phyloP scores from a whole-genome alignment of 2,888 invertebrate genomes.

The Drosophila algonquin region DNA sequence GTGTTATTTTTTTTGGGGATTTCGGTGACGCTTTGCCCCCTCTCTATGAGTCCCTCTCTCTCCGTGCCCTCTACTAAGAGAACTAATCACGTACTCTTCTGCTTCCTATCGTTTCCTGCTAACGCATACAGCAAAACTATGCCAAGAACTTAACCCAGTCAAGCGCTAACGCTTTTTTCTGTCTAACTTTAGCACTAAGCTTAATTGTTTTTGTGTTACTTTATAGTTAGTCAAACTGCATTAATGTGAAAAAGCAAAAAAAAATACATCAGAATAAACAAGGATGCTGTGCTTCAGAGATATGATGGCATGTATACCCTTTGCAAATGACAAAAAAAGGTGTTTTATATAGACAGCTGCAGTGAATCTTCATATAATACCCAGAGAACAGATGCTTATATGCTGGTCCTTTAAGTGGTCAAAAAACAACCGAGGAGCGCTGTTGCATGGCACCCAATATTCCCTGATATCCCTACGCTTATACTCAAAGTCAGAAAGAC shows the following conservation, averaged over 20 bases:
- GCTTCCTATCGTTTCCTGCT: not conserved
- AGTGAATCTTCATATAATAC: not conserved
- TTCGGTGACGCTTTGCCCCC: constrained; percentile 33
- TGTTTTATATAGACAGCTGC: not conserved
- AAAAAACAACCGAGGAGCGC: not conserved
- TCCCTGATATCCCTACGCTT: not conserved
- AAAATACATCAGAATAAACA: constrained; percentile 22
- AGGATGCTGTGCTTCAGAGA: constrained; percentile 2
- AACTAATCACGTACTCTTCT: too few relatives aligned
- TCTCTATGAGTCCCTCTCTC: not conserved
- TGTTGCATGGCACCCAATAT: not conserved
- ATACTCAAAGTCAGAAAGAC: not conserved
- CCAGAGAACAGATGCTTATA: not conserved
- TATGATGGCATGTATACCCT: not conserved
- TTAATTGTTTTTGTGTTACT: constrained; percentile 58
- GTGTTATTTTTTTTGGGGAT: constrained; percentile 54
- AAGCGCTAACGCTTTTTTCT: constrained; percentile 43
- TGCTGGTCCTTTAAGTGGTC: too few relatives aligned
- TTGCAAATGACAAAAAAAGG: not conserved
- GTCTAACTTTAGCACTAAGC: constrained; percentile 58
- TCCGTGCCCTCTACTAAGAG: constrained; percentile 3
- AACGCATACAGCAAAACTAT: constrained; percentile 37
- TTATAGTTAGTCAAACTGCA: constrained; percentile 63
- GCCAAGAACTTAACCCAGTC: constrained; percentile 52
- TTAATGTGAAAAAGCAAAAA: constrained; percentile 36